A percentile compares a stretch with the other conserved stretches of the same genome.
Conservation (phyloP, 1,140 invertebrate genomes). For the Teleogryllus occipitalis region DNA sequence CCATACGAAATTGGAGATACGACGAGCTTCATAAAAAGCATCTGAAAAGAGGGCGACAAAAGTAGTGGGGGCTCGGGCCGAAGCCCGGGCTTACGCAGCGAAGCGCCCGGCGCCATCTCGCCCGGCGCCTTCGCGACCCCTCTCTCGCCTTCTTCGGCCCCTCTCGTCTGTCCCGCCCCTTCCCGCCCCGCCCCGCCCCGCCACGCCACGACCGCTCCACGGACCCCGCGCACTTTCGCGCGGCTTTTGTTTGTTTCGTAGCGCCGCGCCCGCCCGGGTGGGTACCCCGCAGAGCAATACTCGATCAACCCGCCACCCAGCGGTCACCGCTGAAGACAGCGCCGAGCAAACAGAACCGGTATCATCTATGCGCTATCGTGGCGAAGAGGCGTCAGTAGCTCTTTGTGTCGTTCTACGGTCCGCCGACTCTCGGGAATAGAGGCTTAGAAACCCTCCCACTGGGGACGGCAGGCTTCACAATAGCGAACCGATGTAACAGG, state of each 20-base stretch:
- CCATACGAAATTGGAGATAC: not conserved
- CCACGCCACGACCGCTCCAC: too few relatives aligned
- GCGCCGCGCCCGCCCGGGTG: too few relatives aligned
- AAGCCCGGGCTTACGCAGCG: not conserved
- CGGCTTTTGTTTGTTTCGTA: not conserved
- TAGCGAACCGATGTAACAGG: not conserved
- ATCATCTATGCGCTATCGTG: not conserved
- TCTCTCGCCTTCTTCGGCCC: not conserved
- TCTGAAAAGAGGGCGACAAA: not conserved
- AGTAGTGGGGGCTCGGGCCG: not conserved
- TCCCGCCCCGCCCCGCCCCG: too few relatives aligned
- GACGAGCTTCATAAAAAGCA: not conserved
- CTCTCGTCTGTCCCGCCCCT: not conserved
- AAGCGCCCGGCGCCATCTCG: not conserved
- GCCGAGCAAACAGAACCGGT: not conserved
- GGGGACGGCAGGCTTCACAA: not conserved
- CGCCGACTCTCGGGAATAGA: not conserved
- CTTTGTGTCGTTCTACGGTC: not conserved
- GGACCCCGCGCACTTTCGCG: not conserved
- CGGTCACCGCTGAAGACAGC: too few relatives aligned
- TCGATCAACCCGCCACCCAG: too few relatives aligned
- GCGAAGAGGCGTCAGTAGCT: not conserved
- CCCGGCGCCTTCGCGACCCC: not conserved
- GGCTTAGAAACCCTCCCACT: not conserved
- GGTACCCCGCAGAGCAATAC: too few relatives aligned